Evolutionary conservation across 2,797 vertebrate species (phyloP).

Genomic region (Numenius phaeopus): DNA sequence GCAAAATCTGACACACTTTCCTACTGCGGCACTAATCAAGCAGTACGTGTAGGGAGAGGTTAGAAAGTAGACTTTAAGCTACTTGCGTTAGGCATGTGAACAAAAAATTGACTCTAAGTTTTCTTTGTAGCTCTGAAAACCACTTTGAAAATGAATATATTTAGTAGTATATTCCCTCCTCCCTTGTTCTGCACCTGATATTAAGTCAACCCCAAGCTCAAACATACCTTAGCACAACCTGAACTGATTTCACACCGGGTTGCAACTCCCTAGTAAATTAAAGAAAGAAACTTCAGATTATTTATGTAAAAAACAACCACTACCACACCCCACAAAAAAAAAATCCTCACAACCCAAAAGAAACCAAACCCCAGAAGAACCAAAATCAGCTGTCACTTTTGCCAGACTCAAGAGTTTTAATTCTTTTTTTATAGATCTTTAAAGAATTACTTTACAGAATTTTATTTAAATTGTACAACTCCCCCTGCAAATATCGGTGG

Average conservation of each 20-base stretch:
- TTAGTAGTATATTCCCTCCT: neutral
- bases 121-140: neutral
- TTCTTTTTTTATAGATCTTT: neutral
- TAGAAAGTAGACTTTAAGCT: neutral
- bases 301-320: neutral
- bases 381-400: neutral
- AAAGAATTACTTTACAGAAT: neutral
- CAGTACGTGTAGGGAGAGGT: fast-evolving
- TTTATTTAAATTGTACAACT: neutral
- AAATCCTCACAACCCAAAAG: neutral
- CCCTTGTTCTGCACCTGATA: neutral
- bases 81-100: neutral
- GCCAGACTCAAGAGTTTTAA: neutral
- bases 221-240: slow-evolving; percentile 95
- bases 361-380: neutral
- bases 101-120: neutral
- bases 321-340: too few relatives aligned
- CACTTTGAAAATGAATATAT: fast-evolving
- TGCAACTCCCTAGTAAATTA: slow-evolving; percentile 87
- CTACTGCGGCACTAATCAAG: neutral
- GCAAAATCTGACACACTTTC: neutral
- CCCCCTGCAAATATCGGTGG: neutral
- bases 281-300: neutral
- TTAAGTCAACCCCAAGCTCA: neutral
- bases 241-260: slow-evolving; percentile 93